Percentiles rank a stretch among this genome's conserved stretches.
These are phyloP conservation scores for Ctenoplectra terminalis DNA, from an alignment of 1,140 invertebrate species.

Conservation along the genomic window DNA sequence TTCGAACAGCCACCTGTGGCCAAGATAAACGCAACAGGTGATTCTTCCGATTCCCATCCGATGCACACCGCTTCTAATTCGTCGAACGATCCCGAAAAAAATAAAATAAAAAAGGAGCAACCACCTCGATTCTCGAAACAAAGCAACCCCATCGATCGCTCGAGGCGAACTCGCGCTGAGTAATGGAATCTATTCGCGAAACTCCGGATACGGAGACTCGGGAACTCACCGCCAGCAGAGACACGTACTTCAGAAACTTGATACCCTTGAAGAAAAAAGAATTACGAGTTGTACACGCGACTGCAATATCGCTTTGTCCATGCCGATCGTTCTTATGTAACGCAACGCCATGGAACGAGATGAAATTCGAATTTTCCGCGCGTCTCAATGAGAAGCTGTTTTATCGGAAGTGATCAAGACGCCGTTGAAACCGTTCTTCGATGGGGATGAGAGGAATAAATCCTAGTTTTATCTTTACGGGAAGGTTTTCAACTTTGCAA, in stretches of 20 bases:
- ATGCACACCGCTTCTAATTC: no score
- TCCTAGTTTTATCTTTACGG: no score
- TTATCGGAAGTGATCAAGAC: no score
- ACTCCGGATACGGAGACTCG: constrained; percentile 14
- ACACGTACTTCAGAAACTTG: constrained; percentile 22
- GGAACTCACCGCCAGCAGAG: neutral
- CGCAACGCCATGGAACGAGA: no score
- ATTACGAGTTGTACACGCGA: neutral
- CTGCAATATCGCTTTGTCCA: neutral
- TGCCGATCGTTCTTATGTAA: neutral
- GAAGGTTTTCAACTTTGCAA: no score
- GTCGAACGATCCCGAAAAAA: neutral
- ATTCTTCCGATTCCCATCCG: neutral
- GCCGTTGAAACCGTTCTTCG: no score
- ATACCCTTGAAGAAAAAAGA: constrained; percentile 42
- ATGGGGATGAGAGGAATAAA: no score
- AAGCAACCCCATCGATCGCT: constrained; percentile 5
- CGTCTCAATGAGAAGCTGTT: no score
- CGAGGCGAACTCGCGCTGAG: neutral
- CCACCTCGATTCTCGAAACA: neutral
- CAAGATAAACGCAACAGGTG: neutral
- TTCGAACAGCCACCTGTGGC: neutral
- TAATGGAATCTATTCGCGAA: constrained; percentile 15
- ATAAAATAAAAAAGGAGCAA: no score
- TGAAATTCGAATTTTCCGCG: neutral